Evolutionary conservation across 2,888 invertebrate genomes (phyloP), one percentile per base, ranked within the genome.

Genomic region (Cheilosia impressa): DNA sequence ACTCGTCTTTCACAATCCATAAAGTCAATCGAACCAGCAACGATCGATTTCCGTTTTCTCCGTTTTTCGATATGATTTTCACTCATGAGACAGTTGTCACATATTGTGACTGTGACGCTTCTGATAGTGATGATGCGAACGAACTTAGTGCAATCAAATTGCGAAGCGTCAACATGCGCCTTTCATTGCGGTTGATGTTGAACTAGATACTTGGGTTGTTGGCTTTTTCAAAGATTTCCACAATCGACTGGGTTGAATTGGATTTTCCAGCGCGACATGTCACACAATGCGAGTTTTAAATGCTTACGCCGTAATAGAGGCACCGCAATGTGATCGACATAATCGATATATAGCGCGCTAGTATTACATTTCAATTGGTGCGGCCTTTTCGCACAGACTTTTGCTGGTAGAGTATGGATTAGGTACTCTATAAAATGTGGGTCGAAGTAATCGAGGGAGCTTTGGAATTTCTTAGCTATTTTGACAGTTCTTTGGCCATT

Each of bases 171-270:
- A 77, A 73, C 53, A 63, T 68, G 73, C 31, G 9, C 22, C 34
- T 31, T 55, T 72, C 62, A 31, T 73, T 83, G 83, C 22, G 73
- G 78, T 83, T 83, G 73, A 78, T 57, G 73, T 73, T 78, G 63
- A 73, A 68, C 65, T 66, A 66, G 63, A 57, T 69, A 73, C 34
- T 65, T 52, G n/a, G 41, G 9, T 38, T 22, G 66, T 66, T 73
- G 57, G 52, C 53, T 68, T 31, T 65, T 63, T 41, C 55, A 22
- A 47, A 19, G 24, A 52, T 24, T 65, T 63, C 31, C 50, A n/a
- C 71, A 65, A 45, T 19, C 65, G 43, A 52, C 34, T 55, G 38
- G 52, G 31, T 53, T 47, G 68, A 55, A 45, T 75, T 34, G 7
- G 6, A 41, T 52, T 50, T 58, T 53, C 53, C 38, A 65, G 76